Evolutionary conservation across 2,113 vertebrate genomes (phyloP), one percentile per base, ranked within the genome.

Genomic region (Platycercus adscitus): DNA sequence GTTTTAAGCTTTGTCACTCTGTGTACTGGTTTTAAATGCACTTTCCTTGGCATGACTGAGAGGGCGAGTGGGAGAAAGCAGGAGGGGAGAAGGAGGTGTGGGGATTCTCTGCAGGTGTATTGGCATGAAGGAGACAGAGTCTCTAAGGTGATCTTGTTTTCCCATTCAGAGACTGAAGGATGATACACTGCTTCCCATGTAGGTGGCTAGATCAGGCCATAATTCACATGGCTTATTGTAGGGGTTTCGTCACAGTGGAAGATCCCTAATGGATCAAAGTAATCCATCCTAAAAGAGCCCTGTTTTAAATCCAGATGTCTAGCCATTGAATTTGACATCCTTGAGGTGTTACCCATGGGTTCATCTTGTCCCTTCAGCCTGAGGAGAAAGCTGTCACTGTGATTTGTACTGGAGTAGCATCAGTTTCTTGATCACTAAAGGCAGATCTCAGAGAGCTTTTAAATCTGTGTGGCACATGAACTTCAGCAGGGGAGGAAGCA

Each of bases 281-380:
- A 33, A 18, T n/a, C 23, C 19, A 21, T 31, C 23, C 15, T 81
- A 13, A 46, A 77, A 88, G 53, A 95, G 11, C 21, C 8, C 13
- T 23, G 8, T 56, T 46, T 93, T 39, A 35, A 11, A 60, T 70
- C 69, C 33, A 26, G 29, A 6, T 65, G 53, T 11, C 20, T 68
- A 26, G 47, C n/a, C 12, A 7, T 20, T 66, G 37, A 44, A 41
- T 53, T 72, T 69, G 35, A 46, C 17, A 11, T 56, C n/a, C 21
- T 70, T 0, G 0, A 44, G 23, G 15, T 80, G 37, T 60, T 46
- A 56, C 17, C 13, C 18, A 2, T 20, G 18, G 37, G 13, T 68
- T 89, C 33, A 3, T n/a, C 44, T 35, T 65, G 53, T 65, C 49
- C 23, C 12, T 29, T 41, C 3, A 3, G n/a, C 49, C 86, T 41